phyloP scores from a whole-genome alignment of 2,113 vertebrate genomes.

The Melanerpes formicivorus region DNA sequence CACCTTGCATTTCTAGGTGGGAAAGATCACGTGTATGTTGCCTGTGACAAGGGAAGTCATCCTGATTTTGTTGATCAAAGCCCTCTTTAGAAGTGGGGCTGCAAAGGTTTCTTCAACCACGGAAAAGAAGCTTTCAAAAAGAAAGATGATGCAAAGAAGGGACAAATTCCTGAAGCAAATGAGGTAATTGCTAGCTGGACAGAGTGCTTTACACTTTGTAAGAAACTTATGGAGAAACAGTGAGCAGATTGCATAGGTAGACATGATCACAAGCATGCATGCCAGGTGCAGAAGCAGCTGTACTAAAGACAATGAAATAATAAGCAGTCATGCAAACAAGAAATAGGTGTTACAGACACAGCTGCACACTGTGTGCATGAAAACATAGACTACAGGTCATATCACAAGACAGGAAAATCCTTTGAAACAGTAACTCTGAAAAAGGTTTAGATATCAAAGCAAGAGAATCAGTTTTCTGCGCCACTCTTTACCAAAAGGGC shows the following conservation, averaged over 20 bases:
- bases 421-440: conserved; percentile 37
- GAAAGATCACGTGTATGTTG: conserved; percentile 12
- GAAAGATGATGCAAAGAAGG: not conserved
- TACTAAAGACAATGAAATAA: not conserved
- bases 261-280: accelerated
- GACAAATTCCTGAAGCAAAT: not conserved
- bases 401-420: not conserved
- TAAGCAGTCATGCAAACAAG: not conserved
- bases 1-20: not conserved
- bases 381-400: not conserved
- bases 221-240: not conserved
- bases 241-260: not conserved
- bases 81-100: not conserved
- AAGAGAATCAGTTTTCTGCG: not conserved
- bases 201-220: not conserved
- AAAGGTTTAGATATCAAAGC: conserved; percentile 19
- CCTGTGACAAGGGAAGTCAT: conserved; percentile 14
- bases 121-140: not conserved
- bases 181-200: not conserved
- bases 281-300: accelerated
- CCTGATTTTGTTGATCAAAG: conserved; percentile 39
- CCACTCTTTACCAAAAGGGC: not conserved
- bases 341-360: not conserved
- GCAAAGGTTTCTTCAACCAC: conserved; percentile 20
- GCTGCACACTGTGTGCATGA: not conserved